A percentile compares a stretch with the other conserved stretches of the same genome.
phyloP scores from a whole-genome alignment of 2,888 invertebrate species.

The Chaitophorus viminalis region DNA sequence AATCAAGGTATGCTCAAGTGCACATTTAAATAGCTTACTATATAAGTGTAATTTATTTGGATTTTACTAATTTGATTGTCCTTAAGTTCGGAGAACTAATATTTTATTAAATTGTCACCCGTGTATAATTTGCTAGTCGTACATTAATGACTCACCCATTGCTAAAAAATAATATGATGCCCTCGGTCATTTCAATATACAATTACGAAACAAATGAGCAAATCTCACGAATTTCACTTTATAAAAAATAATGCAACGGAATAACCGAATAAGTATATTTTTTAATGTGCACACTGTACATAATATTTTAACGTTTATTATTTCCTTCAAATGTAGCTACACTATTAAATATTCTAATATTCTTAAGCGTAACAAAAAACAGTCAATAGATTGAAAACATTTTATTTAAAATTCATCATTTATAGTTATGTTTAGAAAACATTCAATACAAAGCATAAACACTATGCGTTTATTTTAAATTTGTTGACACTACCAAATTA shows the following conservation, averaged over 20 bases:
- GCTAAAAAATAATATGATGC: not conserved
- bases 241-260: not conserved
- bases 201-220: not conserved
- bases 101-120: not conserved
- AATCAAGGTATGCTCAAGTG: conserved; percentile 29
- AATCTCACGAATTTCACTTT: conserved; percentile 5
- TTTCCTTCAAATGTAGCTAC: not conserved
- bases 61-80: not conserved
- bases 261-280: not conserved
- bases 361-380: not conserved
- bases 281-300: not conserved
- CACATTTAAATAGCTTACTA: not conserved
- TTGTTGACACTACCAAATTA: not conserved
- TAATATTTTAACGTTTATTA: not conserved
- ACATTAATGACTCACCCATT: not conserved
- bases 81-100: not conserved
- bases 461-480: not conserved
- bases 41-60: not conserved
- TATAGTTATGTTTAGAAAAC: no score
- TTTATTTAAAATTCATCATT: not conserved
- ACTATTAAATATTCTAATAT: not conserved
- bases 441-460: not conserved
- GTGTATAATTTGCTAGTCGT: not conserved
- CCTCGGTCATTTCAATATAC: not conserved
- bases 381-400: not conserved